Evolutionary conservation across 2,888 invertebrate species (phyloP), one percentile per base, ranked within the genome.

Genomic region (Chymomyza amoena): DNA sequence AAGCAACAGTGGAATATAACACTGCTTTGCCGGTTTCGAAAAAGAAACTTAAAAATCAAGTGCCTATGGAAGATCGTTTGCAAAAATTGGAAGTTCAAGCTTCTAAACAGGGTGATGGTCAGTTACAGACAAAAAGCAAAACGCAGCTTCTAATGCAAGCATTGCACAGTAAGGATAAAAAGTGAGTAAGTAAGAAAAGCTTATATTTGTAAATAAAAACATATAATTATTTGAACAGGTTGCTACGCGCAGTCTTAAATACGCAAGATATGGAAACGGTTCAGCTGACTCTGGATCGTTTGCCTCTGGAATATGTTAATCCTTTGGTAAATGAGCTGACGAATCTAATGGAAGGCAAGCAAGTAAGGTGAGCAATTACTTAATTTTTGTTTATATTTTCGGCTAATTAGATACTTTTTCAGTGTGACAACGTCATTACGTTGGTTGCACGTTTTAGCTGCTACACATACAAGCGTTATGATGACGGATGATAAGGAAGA

Each of bases 61-160:
- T 92, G 68, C 96, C 97, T 0, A 95, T 98, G 94, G 97, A 97
- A 90, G 94, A 95, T 9, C 93, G 97, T 39, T 91, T 98, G 25
- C 95, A 96, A 77, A 97, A 97, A 91, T 92, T 98, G 28, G 94
- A 95, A 20, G 90, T 97, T 25, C 92, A 93, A 7, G 90, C 93
- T 76, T 92, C 92, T n/a, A 80, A 80, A 56, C 64, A 77, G 13
- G 54, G 70, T 0, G 79, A 61, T 2, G 78, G 76, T n/a, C 84
- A 78, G n/a, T 93, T 94, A 3, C 93, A 93, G 72, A 93, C 93
- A 1, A 94, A 96, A 87, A 97, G 96, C 91, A 93, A 97, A 84
- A 95, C 96, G 2, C 96, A 96, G 75, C 92, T 98, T 9, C 91
- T 98, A 9, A 93, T 97, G 66, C 98, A 96, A 90, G 97, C 97